Percentiles rank a stretch among this genome's conserved stretches.
These are phyloP conservation scores for Dendrocincla tyrannina DNA, from an alignment of 2,797 vertebrate species.

Conservation along the genomic window DNA sequence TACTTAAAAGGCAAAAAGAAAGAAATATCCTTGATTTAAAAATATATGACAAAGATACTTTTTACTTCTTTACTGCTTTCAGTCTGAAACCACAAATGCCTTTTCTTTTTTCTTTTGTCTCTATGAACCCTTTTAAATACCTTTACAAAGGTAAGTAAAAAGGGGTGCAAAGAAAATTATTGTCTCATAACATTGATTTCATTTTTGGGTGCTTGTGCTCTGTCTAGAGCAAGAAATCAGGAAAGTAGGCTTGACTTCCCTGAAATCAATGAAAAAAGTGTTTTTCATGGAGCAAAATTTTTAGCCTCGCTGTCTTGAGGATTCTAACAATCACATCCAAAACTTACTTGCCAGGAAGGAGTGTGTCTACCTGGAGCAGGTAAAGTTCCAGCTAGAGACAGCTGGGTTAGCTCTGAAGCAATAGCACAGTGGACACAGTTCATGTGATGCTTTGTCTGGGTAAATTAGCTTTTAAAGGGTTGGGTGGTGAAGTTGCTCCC, in stretches of 20 bases:
- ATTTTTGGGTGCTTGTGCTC: neutral
- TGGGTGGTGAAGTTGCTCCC: neutral
- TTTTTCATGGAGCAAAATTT: neutral
- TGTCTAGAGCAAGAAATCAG: neutral
- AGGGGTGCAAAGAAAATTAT: neutral
- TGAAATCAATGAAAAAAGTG: neutral
- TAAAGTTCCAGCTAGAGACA: neutral
- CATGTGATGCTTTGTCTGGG: neutral
- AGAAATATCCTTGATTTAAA: neutral
- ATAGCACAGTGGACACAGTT: neutral
- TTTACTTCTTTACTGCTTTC: neutral
- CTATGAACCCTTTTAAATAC: neutral
- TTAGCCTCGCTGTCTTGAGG: neutral
- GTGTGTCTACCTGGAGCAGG: neutral
- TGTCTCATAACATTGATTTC: rapidly evolving
- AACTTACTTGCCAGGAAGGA: neutral
- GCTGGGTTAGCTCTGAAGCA: neutral
- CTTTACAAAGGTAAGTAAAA: neutral
- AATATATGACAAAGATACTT: neutral
- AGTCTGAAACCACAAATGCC: neutral
- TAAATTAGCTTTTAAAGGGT: neutral
- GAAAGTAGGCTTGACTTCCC: neutral
- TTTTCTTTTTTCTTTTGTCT: neutral
- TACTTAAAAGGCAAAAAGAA: neutral
- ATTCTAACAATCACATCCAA: neutral